These are phyloP conservation scores for Protonibea diacanthus DNA, from an alignment of 2,797 vertebrate species.

Conservation along the genomic window DNA sequence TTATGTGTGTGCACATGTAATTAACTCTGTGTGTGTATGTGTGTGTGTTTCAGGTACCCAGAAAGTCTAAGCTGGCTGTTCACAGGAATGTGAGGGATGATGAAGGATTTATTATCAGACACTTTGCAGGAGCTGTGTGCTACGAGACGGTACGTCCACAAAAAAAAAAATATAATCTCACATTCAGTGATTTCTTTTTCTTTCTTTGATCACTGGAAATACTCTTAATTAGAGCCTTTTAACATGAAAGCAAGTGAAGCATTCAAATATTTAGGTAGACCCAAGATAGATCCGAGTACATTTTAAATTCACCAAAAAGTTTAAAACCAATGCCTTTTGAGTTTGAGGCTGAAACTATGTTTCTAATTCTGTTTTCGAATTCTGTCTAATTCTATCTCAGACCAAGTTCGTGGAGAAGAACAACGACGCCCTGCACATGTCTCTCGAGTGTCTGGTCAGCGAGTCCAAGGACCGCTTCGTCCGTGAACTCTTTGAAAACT, in stretches of 20 bases:
- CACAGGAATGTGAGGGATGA: constrained; percentile 98
- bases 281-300: too few relatives aligned
- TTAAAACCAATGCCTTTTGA: too few relatives aligned
- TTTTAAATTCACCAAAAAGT: not conserved
- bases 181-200: not conserved
- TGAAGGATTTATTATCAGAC: constrained; percentile 96
- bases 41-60: constrained; percentile 88
- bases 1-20: constrained; percentile 13
- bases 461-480: constrained; percentile 96
- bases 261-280: not conserved
- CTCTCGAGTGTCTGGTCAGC: constrained; percentile 93
- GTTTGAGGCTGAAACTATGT: not conserved
- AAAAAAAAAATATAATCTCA: constrained; percentile 1
- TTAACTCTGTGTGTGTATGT: constrained; percentile 11
- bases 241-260: not conserved
- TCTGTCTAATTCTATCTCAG: constrained; percentile 85
- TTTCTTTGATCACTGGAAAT: constrained; percentile 15
- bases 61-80: constrained; percentile 95
- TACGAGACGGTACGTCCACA: constrained; percentile 92
- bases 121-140: constrained; percentile 98
- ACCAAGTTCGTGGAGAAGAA: constrained; percentile 98
- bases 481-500: constrained; percentile 91
- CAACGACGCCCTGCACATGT: constrained; percentile 97
- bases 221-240: not conserved
- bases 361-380: not conserved